Conservation (phyloP, 2,888 invertebrate genomes). For the Eupithecia insigniata region DNA sequence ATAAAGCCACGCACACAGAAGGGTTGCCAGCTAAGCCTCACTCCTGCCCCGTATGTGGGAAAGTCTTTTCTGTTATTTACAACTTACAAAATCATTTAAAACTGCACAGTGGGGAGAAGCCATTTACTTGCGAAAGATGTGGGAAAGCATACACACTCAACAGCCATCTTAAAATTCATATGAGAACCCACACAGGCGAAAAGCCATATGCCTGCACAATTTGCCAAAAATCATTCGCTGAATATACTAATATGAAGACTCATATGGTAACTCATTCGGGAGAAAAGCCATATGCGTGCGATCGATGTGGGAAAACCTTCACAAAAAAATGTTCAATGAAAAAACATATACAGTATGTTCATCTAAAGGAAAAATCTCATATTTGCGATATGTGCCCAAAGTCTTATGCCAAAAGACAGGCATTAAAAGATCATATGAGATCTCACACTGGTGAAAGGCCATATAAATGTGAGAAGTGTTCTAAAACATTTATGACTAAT, state of each 20-base stretch:
- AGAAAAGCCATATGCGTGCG: constrained; percentile 27
- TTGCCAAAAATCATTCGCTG: constrained; percentile 29
- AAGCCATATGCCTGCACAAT: constrained; percentile 28
- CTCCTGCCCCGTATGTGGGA: constrained; percentile 23
- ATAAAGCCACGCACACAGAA: constrained; percentile 28
- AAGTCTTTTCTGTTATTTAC: constrained; percentile 24
- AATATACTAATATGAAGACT: constrained; percentile 30
- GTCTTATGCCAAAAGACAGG: constrained; percentile 25
- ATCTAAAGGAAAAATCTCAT: constrained; percentile 24
- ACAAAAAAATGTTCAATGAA: constrained; percentile 31
- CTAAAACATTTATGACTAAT: constrained; percentile 22
- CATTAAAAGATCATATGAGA: constrained; percentile 24
- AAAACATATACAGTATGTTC: constrained; percentile 30
- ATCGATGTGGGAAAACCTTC: constrained; percentile 29
- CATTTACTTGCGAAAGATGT: constrained; percentile 28
- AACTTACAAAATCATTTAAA: constrained; percentile 24
- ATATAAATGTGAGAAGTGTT: constrained; percentile 23
- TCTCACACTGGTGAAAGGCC: constrained; percentile 31
- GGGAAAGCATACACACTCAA: constrained; percentile 30
- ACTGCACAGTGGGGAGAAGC: constrained; percentile 28
- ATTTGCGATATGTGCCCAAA: constrained; percentile 33
- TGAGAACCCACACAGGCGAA: constrained; percentile 29
- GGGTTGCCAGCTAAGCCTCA: constrained; percentile 29
- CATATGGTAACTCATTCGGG: constrained; percentile 28
- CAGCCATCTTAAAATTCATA: constrained; percentile 24